phyloP scores from a whole-genome alignment of 2,113 vertebrate genomes.

The Chloropsis hardwickii region DNA sequence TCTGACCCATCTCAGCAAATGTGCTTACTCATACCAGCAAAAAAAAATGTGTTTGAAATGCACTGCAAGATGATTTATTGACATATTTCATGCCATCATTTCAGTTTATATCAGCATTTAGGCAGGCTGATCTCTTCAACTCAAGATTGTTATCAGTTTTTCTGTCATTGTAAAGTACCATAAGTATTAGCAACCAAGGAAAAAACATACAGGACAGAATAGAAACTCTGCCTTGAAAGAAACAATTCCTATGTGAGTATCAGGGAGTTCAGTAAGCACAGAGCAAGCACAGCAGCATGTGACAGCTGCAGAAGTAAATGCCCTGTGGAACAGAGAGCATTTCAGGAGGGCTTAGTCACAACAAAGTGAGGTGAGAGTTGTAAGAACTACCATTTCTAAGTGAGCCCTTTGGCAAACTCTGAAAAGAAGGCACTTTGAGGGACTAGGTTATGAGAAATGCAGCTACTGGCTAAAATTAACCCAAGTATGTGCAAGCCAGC shows the following conservation, averaged over 20 bases:
- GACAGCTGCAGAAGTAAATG: slow-evolving; percentile 15
- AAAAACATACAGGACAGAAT: neutral
- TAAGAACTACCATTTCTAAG: slow-evolving; percentile 16
- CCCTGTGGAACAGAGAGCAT: slow-evolving; percentile 2
- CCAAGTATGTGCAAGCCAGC: neutral
- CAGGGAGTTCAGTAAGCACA: neutral
- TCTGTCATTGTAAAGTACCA: neutral
- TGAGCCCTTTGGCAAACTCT: neutral
- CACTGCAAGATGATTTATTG: slow-evolving; percentile 25
- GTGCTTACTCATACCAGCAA: neutral
- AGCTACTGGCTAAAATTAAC: slow-evolving; percentile 2
- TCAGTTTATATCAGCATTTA: slow-evolving; percentile 2
- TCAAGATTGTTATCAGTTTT: slow-evolving; percentile 26
- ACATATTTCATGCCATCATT: slow-evolving; percentile 25
- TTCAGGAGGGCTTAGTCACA: slow-evolving; percentile 31
- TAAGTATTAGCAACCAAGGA: neutral
- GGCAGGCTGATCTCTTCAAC: neutral
- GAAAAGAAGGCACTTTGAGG: neutral
- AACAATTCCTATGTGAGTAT: neutral
- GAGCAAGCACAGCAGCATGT: neutral
- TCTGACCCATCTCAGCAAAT: slow-evolving; percentile 22
- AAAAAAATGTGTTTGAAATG: neutral
- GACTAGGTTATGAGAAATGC: neutral
- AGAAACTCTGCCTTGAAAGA: neutral
- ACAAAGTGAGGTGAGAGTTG: neutral